Evolutionary conservation across 2,888 invertebrate genomes (phyloP).

Genomic region (Drosophila borealis): DNA sequence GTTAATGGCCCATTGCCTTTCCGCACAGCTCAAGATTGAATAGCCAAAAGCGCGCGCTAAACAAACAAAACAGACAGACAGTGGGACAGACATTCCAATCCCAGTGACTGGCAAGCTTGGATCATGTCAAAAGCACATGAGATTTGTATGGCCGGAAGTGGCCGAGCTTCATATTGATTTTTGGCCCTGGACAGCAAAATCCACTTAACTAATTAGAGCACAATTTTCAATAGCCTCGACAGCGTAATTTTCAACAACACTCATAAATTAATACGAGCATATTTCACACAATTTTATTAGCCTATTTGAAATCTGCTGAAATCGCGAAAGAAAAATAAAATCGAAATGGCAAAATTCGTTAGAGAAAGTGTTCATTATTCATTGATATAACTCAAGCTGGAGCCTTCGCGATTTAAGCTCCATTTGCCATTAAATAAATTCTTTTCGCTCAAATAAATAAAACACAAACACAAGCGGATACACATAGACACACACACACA

Average conservation of each 20-base stretch:
- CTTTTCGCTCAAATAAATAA: slow-evolving; percentile 66
- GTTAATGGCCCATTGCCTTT: slow-evolving; percentile 73
- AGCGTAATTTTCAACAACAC: background rate
- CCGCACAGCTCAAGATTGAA: slow-evolving; percentile 60
- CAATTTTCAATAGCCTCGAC: background rate
- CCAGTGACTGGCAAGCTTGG: slow-evolving; percentile 4
- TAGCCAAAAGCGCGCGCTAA: slow-evolving; percentile 22
- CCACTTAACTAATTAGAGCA: slow-evolving; percentile 44
- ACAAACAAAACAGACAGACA: slow-evolving; percentile 23
- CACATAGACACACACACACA: slow-evolving; percentile 5
- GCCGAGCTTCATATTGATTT: slow-evolving; percentile 8
- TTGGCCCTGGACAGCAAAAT: background rate
- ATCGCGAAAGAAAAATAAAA: background rate
- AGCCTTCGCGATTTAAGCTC: slow-evolving; percentile 52
- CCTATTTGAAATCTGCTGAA: slow-evolving; percentile 8
- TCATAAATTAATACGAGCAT: slow-evolving; percentile 4
- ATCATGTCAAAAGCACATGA: slow-evolving; percentile 13
- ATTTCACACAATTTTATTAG: slow-evolving; percentile 23
- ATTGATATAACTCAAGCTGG: slow-evolving; percentile 52
- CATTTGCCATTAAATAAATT: slow-evolving; percentile 67
- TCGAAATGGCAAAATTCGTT: slow-evolving; percentile 25
- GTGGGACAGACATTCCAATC: background rate
- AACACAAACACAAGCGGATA: slow-evolving; percentile 15
- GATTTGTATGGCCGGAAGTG: slow-evolving; percentile 12
- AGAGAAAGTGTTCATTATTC: slow-evolving; percentile 47